These are phyloP conservation scores for Carapus acus DNA, from an alignment of 2,797 vertebrate genomes.

Conservation along the genomic window DNA sequence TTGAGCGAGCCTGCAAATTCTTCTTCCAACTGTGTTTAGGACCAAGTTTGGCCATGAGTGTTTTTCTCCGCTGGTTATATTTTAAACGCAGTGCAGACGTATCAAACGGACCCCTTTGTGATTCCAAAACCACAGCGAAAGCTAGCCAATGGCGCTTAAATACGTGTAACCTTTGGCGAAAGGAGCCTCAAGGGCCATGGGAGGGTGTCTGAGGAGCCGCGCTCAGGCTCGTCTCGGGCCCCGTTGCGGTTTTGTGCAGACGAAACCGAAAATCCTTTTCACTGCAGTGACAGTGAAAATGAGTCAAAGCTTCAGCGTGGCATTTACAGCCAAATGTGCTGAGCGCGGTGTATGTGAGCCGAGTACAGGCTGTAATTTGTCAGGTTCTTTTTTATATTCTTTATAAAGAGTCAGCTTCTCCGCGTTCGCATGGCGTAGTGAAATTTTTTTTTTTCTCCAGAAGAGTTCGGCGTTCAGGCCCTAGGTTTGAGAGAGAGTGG, in stretches of 20 bases:
- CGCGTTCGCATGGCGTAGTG: too few relatives aligned
- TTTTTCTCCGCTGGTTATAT: constrained; percentile 53
- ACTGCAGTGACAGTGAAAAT: constrained; percentile 73
- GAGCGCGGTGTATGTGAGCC: constrained; percentile 65
- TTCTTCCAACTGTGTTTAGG: constrained; percentile 51
- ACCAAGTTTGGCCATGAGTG: constrained; percentile 64
- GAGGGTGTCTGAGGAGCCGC: constrained; percentile 50
- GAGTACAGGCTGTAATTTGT: constrained; percentile 72
- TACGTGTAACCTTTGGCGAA: too few relatives aligned
- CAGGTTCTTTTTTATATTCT: constrained; percentile 71
- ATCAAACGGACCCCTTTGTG: constrained; percentile 19
- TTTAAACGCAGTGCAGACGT: constrained; percentile 12
- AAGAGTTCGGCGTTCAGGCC: constrained; percentile 42
- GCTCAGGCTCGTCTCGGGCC: constrained; percentile 57
- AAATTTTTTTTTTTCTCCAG: constrained; percentile 63
- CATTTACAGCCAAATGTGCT: constrained; percentile 80
- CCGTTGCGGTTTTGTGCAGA: constrained; percentile 63
- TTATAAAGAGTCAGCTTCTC: constrained; percentile 69
- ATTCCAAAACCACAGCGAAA: constrained; percentile 5
- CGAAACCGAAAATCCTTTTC: constrained; percentile 68
- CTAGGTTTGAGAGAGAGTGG: constrained; percentile 26
- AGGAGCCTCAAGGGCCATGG: constrained; percentile 39
- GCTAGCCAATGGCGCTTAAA: too few relatives aligned
- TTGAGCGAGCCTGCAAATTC: constrained; percentile 40
- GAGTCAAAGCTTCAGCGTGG: constrained; percentile 74